Conservation (phyloP, 2,113 vertebrate genomes). For the Epinephelus cyanopodus region DNA sequence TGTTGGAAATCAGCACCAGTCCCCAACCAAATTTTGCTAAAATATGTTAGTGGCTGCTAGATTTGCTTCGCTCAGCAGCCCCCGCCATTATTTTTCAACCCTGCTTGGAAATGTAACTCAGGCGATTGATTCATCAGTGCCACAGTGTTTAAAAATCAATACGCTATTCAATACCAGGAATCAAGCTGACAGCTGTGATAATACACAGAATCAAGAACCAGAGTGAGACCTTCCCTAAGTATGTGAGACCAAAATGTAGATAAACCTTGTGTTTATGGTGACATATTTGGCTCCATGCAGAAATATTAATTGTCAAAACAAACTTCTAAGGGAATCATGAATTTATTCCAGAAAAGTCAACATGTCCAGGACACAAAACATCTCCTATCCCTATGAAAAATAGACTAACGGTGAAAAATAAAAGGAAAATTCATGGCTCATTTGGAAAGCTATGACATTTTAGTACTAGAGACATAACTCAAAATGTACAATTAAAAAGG, state of each 20-base stretch:
- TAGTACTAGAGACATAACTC: conserved; percentile 61
- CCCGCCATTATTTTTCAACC: too few relatives aligned
- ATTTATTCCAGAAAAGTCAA: conserved; percentile 76
- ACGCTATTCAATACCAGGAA: background rate
- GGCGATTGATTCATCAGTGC: background rate
- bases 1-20: too few relatives aligned
- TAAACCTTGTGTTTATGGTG: background rate
- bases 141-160: conserved; percentile 9
- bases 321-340: conserved; percentile 50
- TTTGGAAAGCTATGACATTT: conserved; percentile 44
- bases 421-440: conserved; percentile 68
- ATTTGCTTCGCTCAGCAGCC: too few relatives aligned
- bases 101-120: background rate
- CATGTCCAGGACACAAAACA: conserved; percentile 61
- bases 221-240: background rate
- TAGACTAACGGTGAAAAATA: conserved; percentile 48
- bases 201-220: background rate
- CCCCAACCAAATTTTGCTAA: too few relatives aligned
- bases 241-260: background rate
- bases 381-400: conserved; percentile 66
- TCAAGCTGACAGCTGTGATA: background rate
- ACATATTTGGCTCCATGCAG: background rate
- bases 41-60: too few relatives aligned
- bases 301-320: conserved; percentile 13
- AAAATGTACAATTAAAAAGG: conserved; percentile 58